Percentiles rank a stretch among this genome's conserved stretches.
Conservation (phyloP, 2,888 invertebrate genomes). For the Hylaea fasciaria region DNA sequence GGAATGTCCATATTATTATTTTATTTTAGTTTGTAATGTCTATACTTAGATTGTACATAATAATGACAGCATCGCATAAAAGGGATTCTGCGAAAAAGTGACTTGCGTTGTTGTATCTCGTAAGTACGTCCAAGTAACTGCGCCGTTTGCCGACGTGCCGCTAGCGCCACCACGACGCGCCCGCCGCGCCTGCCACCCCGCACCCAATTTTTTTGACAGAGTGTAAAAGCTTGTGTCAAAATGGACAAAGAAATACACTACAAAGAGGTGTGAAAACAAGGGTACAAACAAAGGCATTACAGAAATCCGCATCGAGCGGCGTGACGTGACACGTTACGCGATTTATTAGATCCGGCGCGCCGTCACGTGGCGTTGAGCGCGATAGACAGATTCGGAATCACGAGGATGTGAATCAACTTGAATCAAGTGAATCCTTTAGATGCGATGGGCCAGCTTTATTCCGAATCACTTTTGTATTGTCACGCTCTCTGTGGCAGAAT, state of each 20-base stretch:
- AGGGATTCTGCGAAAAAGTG: too few relatives aligned
- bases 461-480: constrained; percentile 15
- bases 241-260: neutral
- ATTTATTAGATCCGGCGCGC: constrained; percentile 51
- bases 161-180: too few relatives aligned
- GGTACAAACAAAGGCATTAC: constrained; percentile 30
- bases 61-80: too few relatives aligned
- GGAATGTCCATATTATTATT: too few relatives aligned
- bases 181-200: too few relatives aligned
- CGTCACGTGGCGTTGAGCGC: constrained; percentile 36
- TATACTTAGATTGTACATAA: too few relatives aligned
- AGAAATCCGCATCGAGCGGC: constrained; percentile 16
- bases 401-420: constrained; percentile 10
- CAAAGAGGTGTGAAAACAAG: constrained; percentile 19
- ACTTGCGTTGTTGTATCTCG: too few relatives aligned
- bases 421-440: neutral
- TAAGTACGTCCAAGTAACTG: too few relatives aligned
- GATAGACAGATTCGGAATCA: constrained; percentile 39
- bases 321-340: constrained; percentile 35
- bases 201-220: too few relatives aligned
- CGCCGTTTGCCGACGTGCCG: too few relatives aligned
- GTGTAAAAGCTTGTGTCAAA: neutral
- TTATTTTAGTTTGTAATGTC: too few relatives aligned
- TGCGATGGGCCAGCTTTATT: constrained; percentile 14
- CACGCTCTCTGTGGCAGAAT: neutral